These are phyloP conservation scores for Vannuccia rotundouncinata DNA, from an alignment of 2,888 invertebrate genomes.

Conservation along the genomic window DNA sequence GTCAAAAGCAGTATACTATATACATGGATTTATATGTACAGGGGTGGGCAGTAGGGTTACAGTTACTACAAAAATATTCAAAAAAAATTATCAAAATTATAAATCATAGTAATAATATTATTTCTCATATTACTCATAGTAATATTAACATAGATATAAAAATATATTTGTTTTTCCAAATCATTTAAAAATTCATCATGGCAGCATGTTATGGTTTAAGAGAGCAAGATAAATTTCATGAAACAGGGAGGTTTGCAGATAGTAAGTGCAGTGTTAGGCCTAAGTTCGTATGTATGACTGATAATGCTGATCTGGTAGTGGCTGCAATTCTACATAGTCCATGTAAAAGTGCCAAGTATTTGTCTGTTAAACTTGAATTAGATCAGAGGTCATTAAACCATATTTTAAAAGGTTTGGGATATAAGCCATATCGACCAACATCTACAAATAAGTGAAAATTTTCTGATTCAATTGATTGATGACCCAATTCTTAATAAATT, in stretches of 20 bases:
- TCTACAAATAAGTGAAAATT: no score
- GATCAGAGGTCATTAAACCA: neutral
- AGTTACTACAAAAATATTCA: neutral
- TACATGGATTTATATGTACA: neutral
- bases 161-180: no score
- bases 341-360: neutral
- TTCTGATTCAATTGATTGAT: no score
- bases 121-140: no score
- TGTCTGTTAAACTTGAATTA: neutral
- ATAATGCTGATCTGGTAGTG: neutral
- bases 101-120: neutral
- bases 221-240: neutral
- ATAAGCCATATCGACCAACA: conserved; percentile 15
- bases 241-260: neutral
- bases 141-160: no score
- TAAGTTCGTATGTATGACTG: neutral
- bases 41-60: neutral
- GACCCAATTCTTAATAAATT: no score
- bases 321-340: neutral
- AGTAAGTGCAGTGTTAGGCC: neutral
- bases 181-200: no score
- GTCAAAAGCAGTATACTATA: no score
- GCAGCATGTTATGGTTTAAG: neutral
- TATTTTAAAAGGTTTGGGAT: conserved; percentile 13
- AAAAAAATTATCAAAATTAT: neutral